Conservation (phyloP, 2,797 vertebrate genomes). For the Cossypha dichroa region DNA sequence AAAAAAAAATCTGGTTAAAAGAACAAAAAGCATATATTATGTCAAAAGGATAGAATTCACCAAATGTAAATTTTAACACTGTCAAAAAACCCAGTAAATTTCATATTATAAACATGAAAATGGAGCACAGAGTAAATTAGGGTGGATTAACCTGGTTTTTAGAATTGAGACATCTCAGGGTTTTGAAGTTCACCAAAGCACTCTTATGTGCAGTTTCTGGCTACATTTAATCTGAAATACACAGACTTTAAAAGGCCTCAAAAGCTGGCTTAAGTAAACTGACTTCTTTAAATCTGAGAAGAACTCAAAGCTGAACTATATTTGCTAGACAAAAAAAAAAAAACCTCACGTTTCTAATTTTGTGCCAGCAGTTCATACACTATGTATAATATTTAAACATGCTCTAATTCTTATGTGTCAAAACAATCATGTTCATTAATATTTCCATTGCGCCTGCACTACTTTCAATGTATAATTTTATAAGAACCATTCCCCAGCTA, state of each 20-base stretch:
- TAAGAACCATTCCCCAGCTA: conserved; percentile 44
- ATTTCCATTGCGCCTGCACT: conserved; percentile 44
- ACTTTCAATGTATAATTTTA: conserved; percentile 20
- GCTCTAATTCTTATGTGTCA: conserved; percentile 68
- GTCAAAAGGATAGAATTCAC: conserved; percentile 25
- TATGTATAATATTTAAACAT: conserved; percentile 71
- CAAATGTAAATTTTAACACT: conserved; percentile 73
- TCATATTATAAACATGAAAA: conserved; percentile 66
- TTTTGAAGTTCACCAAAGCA: background rate
- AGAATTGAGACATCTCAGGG: background rate
- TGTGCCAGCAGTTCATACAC: conserved; percentile 47
- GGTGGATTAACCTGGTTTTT: conserved; percentile 49
- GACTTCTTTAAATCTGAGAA: background rate
- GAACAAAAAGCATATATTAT: conserved; percentile 15
- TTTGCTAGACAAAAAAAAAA: background rate
- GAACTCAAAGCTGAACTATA: background rate
- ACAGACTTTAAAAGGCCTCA: background rate
- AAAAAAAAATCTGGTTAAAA: conserved; percentile 49
- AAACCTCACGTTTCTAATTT: background rate
- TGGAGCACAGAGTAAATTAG: conserved; percentile 62
- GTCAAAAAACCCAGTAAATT: conserved; percentile 66
- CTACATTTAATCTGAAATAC: background rate
- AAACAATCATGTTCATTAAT: conserved; percentile 68
- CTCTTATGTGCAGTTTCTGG: background rate
- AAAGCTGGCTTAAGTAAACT: background rate